Base-by-base conservation (phyloP, 2,888 invertebrate species). In the Philereme vetulata region DNA sequence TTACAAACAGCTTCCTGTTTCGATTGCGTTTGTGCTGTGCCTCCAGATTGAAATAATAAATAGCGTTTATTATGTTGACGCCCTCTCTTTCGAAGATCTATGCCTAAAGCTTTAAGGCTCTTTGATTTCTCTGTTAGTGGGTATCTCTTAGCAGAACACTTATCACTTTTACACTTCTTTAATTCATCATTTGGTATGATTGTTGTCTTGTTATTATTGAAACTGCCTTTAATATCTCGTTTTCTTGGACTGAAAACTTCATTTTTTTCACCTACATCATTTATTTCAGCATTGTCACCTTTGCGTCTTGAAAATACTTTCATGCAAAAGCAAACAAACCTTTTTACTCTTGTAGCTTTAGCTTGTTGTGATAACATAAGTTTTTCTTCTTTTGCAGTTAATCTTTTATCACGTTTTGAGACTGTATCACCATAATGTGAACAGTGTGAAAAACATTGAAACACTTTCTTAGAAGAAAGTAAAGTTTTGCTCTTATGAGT, bases 401-500 rank as follows among this genome's bases (percentile, higher is more conserved):
- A 42, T 32, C 44, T 40, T 11, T 62, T 58, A 8, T 49, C 43
- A 32, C 42, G 33, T 11, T 45, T 50, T 47, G 49, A 44, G 46
- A 21, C 43, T 7, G 11, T 11, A 34, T 36, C 47, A 21, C 43
- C 33, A 4, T 42, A 40, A 34, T 40, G 33, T 38, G 46, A 11
- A 35, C 62, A 49, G 42, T 44, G 33, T 47, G 53, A 56, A 35
- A 50, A 49, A 55, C 47, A 48, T 57, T 45, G 11, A 10, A 8
- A 53, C 57, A 21, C 47, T 42, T 47, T 66, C 36, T 51, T 51
- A 35, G 21, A 21, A 21, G 21, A 21, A 5, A 76, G 2, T 34
- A 67, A 47, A 7, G 74, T 68, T 53, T 70, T 71, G 60, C 77
- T 78, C 33, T 56, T 42, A 52, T 67, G 69, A 67, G 70, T 78